These are phyloP conservation scores for Sipunculus nudus DNA, from an alignment of 2,888 invertebrate species.

Conservation along the genomic window DNA sequence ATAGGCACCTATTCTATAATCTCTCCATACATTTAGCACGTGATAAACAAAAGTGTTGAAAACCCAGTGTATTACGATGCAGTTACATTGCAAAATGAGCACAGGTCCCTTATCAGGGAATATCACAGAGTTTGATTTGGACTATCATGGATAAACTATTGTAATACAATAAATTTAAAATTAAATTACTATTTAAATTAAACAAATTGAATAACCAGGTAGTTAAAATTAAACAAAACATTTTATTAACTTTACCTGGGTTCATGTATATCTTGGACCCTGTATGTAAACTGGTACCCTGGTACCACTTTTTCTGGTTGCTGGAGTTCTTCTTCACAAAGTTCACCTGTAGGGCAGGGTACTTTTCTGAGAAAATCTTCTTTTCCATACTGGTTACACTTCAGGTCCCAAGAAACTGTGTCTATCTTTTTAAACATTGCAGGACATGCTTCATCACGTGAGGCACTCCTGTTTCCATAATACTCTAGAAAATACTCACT, in stretches of 20 bases:
- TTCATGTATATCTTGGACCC: slow-evolving; percentile 86
- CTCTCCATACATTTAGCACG: no score
- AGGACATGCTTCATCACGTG: slow-evolving; percentile 74
- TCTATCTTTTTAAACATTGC: slow-evolving; percentile 88
- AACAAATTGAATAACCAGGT: no score
- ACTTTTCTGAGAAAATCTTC: slow-evolving; percentile 83
- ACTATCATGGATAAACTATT: no score
- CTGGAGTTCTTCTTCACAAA: slow-evolving; percentile 91
- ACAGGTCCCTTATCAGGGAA: no score
- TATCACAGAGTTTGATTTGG: no score
- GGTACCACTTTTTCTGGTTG: slow-evolving; percentile 80
- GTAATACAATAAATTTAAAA: no score
- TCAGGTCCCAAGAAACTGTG: slow-evolving; percentile 82
- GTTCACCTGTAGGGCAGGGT: slow-evolving; percentile 79
- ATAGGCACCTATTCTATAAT: no score
- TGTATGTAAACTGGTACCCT: slow-evolving; percentile 92
- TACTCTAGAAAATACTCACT: slow-evolving; percentile 88
- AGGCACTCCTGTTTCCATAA: slow-evolving; percentile 79
- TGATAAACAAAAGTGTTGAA: no score
- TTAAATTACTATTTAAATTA: no score
- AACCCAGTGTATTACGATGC: no score
- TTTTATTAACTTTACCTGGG: slow-evolving; percentile 75
- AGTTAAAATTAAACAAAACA: no score
- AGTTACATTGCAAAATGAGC: no score
- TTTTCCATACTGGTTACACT: slow-evolving; percentile 81